Base-by-base conservation (phyloP, 2,888 invertebrate species). In the Panzeria rudis region DNA sequence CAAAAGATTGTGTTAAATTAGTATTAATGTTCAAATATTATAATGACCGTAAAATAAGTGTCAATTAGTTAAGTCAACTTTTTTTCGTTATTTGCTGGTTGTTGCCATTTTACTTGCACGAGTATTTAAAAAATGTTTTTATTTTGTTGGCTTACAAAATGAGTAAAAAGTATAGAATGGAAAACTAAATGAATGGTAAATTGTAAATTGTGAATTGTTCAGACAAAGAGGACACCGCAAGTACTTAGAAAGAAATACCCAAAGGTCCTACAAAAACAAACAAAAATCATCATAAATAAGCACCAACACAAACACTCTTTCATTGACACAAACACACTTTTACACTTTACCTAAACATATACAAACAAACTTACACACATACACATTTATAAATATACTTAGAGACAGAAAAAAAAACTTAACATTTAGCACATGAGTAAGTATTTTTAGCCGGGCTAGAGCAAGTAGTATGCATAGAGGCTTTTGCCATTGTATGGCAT, bases 1-100 rank as follows among this genome's bases (percentile, higher is more conserved):
- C 17, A 35, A 25, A 62, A 50, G 52, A 62, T 68, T 61, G 29
- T 73, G 9, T 50, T 50, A 29, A 66, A 64, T 66, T 47, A 13
- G 47, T 47, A 20, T 47, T 59, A 79, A 71, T 54, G 64, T 75
- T 85, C 20, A 62, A 82, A 78, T 66, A 64, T 64, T 75, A 59
- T 75, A 82, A 82, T 75, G 75, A 82, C 78, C 82, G 69, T 79
- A 79, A 85, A 85, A 78, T 79, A 85, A 82, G 85, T 85, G 85
- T 82, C 82, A 82, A 82, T 85, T 82, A 85, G 85, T 79, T 75
- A 59, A 75, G 69, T 78, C 50, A 73, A 81, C 56, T 72, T 71
- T 61, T 66, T 20, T 61, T 29, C 17, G 73, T 41, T 17, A 15
- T 52, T 17, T 17, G 35, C n/a, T 38, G 15, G 52, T 3, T 29